Base-by-base conservation (phyloP, 2,888 invertebrate genomes). In the Hyalella azteca region DNA sequence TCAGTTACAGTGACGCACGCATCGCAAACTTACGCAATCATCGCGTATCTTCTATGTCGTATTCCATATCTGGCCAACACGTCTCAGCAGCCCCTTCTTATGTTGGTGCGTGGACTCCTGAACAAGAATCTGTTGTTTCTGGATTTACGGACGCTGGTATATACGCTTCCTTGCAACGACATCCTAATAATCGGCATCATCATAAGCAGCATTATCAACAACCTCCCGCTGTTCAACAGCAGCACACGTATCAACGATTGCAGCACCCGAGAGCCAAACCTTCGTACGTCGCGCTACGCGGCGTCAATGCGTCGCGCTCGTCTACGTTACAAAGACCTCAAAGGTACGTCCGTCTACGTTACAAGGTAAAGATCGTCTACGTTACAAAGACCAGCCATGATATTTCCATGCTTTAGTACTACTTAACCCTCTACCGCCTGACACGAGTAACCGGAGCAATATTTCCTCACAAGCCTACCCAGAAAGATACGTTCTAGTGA, bases 111-210 rank as follows among this genome's bases (percentile, higher is more conserved):
- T 84, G 84, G 84, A 84, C 84, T 77, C 84, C 84, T 75, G 84
- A 84, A 80, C 81, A 82, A 75, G 84, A 84, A 77, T 84, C 84
- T 19, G 81, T 84, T 45, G 78, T 81, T 13, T 84, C 84, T 40
- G 81, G 81, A 48, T 84, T 80, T 78, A 84, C 84, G 39, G 82
- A 84, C 81, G 79, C 73, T 15, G 79, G 82, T 48, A 79, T 84
- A 50, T 84, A 84, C 84, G 84, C 84, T 32, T 84, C 84, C 22
- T 66, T 84, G 9, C 84, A 84, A 73, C 73, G 84, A 9, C 79
- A 54, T 19, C 60, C 77, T 48, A 78, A 60, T 66, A 26, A 45
- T 36, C 73, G 49, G 45, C 80, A 78, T 19, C 80, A 78, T 39
- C 81, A 82, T 19, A 80, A 82, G 77, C 81, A 81, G 36, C 81